Percentiles rank a stretch among this genome's conserved stretches.
Evolutionary conservation across 2,888 invertebrate species (phyloP).

Genomic region (Artemia sinica): DNA sequence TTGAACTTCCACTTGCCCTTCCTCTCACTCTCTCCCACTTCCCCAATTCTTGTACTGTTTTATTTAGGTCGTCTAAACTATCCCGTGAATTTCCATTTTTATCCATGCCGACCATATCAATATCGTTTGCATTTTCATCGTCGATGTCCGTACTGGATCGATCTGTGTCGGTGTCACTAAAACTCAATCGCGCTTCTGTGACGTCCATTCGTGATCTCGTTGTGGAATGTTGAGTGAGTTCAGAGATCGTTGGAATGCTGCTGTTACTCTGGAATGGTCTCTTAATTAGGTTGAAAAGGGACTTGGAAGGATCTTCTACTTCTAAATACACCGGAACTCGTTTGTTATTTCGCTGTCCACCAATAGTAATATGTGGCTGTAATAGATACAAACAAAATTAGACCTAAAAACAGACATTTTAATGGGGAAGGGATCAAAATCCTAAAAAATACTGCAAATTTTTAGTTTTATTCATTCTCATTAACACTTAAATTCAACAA

Average conservation of each 20-base stretch:
- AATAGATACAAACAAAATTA: no score
- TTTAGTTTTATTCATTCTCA: no score
- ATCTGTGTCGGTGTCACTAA: neutral
- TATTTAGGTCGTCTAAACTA: constrained; percentile 3
- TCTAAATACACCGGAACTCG: neutral
- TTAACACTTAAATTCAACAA: no score
- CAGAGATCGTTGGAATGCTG: neutral
- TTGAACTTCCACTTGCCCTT: constrained; percentile 20
- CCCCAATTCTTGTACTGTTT: constrained; percentile 5
- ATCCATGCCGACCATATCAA: neutral
- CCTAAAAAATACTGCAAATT: no score
- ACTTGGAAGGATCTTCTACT: neutral
- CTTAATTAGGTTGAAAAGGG: neutral
- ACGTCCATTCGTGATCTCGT: neutral
- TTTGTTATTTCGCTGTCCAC: neutral
- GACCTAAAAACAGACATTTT: no score
- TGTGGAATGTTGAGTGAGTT: constrained; percentile 5
- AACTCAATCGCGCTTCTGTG: neutral
- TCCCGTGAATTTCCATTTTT: constrained; percentile 8
- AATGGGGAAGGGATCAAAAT: no score
- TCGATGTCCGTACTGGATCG: constrained; percentile 8
- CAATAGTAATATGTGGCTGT: constrained; percentile 1
- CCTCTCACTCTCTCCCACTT: constrained; percentile 21
- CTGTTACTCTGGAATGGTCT: constrained; percentile 9
- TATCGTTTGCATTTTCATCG: constrained; percentile 12